Evolutionary conservation across 2,113 vertebrate genomes (phyloP), one percentile per base, ranked within the genome.

Genomic region (Anhinga anhinga): DNA sequence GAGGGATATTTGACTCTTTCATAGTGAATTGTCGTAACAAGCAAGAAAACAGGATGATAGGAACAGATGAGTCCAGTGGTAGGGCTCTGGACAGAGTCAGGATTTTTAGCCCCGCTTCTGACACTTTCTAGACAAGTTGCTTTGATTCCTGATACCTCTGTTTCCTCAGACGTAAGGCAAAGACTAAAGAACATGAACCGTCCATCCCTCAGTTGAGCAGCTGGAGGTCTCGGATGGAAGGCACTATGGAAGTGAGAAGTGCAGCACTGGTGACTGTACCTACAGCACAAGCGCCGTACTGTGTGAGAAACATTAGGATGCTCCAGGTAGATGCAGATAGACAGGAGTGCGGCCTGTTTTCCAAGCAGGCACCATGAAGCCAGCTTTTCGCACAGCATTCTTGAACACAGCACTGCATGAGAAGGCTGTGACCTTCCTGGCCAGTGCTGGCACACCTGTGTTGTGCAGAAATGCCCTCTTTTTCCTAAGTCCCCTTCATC

Each of bases 321-420:
- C 59, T 61, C 40, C 67, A 47, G 77, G 61, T 18, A 7, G 1
- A 13, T 21, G 50, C 8, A 22, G 59, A 11, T 14, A 17, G 53
- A 14, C 5, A 38, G 45, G 15, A 79, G 8, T 1, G 44, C 38
- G 40, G 58, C 55, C 40, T 17, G 4, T 62, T 90, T 74, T 55
- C 80, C 36, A 34, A 5, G 34, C 14, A 55, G 44, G 40, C 62
- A 21, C n/a, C 20, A 2, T 3, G 36, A 70, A 70, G 44, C 49
- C 38, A 67, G 38, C 38, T 77, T 63, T 63, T 52, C 36, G 45
- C 25, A 13, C 44, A 59, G 71, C 63, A 26, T 69, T 70, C 30
- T 30, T 36, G 38, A 34, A 21, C 23, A 25, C 29, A 30, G 32
- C 0, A 0, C 2, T 13, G 45, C 11, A 19, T 9, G 47, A 72